Conservation (phyloP, 2,797 vertebrate genomes). For the Cirrhinus mrigala region DNA sequence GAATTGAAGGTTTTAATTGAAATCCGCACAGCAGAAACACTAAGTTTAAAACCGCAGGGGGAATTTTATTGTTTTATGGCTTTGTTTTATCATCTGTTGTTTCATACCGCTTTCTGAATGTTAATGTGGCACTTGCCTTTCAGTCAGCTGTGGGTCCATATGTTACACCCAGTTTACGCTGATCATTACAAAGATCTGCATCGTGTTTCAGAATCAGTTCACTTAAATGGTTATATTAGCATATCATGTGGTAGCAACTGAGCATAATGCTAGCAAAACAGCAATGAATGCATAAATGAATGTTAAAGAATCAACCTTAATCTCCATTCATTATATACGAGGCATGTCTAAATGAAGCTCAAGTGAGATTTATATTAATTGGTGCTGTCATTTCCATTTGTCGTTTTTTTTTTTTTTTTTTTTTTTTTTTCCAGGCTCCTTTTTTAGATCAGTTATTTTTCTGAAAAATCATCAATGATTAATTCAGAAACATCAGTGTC, state of each 20-base stretch:
- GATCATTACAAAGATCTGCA: conserved; percentile 26
- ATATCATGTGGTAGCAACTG: neutral
- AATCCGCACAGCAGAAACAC: conserved; percentile 8
- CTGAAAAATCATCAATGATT: neutral
- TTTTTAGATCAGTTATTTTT: neutral
- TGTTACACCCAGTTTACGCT: neutral
- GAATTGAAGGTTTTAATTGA: neutral
- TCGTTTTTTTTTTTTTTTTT: neutral
- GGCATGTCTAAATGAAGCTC: conserved; percentile 16
- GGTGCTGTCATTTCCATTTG: conserved; percentile 17
- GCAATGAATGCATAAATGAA: conserved; percentile 31
- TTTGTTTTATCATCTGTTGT: neutral
- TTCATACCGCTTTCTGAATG: conserved; percentile 25
- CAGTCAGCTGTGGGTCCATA: conserved; percentile 4
- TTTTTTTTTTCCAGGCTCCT: neutral
- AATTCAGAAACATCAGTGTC: neutral
- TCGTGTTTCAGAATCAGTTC: conserved; percentile 12
- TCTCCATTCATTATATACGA: neutral
- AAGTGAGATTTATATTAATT: neutral
- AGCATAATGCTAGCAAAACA: conserved; percentile 1
- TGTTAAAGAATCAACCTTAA: conserved; percentile 31
- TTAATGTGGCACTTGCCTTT: conserved; percentile 42
- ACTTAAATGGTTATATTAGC: conserved; percentile 1
- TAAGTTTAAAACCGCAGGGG: neutral
- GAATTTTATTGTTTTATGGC: conserved; percentile 12